Evolutionary conservation across 2,113 vertebrate species (phyloP).

Genomic region (Calypte anna): DNA sequence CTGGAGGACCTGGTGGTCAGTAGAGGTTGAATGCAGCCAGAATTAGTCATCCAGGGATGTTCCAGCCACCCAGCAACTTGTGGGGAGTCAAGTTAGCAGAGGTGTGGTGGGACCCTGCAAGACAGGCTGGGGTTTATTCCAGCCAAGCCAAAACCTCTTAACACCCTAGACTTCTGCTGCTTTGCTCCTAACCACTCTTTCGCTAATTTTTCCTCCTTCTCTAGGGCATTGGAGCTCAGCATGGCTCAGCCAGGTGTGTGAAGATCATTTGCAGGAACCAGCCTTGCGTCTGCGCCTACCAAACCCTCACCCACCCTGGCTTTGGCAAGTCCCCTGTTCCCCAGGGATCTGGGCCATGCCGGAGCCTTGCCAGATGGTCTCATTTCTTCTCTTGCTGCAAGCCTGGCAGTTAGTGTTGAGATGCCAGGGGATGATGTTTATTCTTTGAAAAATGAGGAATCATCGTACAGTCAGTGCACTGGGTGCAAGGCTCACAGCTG

Average conservation of each 20-base stretch:
- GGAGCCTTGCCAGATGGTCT: neutral
- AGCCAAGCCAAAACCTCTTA: neutral
- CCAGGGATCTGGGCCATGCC: neutral
- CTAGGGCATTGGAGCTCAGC: neutral
- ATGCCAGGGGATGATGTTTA: neutral
- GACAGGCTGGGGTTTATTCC: neutral
- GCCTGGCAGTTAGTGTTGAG: neutral
- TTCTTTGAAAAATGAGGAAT: neutral
- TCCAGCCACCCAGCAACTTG: fast-evolving
- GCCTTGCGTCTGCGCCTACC: neutral
- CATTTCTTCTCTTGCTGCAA: fast-evolving
- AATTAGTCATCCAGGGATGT: neutral
- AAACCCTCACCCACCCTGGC: fast-evolving
- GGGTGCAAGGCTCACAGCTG: neutral
- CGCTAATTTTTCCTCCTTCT: neutral
- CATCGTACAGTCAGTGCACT: fast-evolving
- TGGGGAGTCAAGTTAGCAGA: neutral
- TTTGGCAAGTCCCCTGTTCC: neutral
- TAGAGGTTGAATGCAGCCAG: neutral
- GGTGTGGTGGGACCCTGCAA: fast-evolving
- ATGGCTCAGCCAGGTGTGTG: neutral
- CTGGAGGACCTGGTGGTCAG: neutral
- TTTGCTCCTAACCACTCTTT: neutral
- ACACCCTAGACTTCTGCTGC: neutral
- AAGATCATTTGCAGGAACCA: neutral